A percentile compares a stretch with the other conserved stretches of the same genome.
Evolutionary conservation across 2,797 vertebrate genomes (phyloP).

Genomic region (Coregonus sp.): DNA sequence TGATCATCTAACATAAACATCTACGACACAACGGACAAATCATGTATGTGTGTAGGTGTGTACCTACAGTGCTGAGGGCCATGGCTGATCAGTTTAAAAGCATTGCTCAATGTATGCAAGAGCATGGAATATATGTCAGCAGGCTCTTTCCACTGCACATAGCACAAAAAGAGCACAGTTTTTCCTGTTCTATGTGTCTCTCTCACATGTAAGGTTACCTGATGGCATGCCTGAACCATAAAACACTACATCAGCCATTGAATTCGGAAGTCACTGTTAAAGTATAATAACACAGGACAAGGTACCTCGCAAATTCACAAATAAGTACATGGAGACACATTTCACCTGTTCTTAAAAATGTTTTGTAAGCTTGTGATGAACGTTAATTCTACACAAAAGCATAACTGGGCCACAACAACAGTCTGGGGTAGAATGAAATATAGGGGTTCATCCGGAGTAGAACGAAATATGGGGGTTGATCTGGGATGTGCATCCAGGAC

Average conservation of each 20-base stretch:
- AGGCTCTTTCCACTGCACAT: constrained; percentile 15
- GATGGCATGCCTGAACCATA: background rate
- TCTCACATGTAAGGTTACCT: background rate
- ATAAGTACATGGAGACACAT: too few species aligned
- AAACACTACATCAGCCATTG: background rate
- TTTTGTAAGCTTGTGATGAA: too few species aligned
- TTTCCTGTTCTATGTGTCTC: background rate
- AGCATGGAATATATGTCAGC: constrained; percentile 6
- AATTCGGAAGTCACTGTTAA: background rate
- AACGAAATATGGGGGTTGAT: too few species aligned
- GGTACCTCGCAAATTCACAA: too few species aligned
- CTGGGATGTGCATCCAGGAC: too few species aligned
- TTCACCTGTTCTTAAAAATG: too few species aligned
- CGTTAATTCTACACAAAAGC: too few species aligned
- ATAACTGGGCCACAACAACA: too few species aligned
- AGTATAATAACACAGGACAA: too few species aligned
- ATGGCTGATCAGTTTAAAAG: constrained; percentile 9
- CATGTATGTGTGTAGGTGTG: background rate
- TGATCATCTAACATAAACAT: background rate
- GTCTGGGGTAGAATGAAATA: too few species aligned
- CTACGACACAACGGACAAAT: background rate
- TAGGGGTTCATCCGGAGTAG: too few species aligned
- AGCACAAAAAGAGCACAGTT: constrained; percentile 8
- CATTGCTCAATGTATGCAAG: constrained; percentile 11
- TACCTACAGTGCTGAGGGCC: background rate